These are phyloP conservation scores for Ptychobarbus kaznakovi DNA, from an alignment of 2,797 vertebrate species.

Conservation along the genomic window DNA sequence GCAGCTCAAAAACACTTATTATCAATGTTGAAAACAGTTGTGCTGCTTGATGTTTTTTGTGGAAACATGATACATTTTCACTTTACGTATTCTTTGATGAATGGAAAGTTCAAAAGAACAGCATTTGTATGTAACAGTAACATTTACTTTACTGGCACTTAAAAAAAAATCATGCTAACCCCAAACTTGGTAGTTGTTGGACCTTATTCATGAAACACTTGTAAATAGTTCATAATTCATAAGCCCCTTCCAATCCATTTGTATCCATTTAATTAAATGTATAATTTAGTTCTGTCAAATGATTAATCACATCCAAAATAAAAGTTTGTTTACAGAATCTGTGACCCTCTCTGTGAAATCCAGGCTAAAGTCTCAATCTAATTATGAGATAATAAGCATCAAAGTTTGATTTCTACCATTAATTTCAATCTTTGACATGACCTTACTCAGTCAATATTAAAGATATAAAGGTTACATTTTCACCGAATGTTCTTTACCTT, in stretches of 20 bases:
- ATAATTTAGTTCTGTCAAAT: too few relatives aligned
- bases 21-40: neutral
- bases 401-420: too few relatives aligned
- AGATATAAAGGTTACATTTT: too few relatives aligned
- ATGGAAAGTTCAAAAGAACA: neutral
- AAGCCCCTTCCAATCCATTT: neutral
- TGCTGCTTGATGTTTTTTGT: neutral
- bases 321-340: too few relatives aligned
- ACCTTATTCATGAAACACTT: neutral
- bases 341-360: too few relatives aligned
- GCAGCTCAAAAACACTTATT: neutral
- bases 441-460: too few relatives aligned
- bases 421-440: too few relatives aligned
- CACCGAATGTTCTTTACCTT: too few relatives aligned
- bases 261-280: neutral
- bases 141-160: neutral
- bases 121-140: neutral
- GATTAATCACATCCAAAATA: too few relatives aligned
- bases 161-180: neutral
- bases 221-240: neutral
- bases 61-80: neutral
- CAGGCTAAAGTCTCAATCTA: too few relatives aligned
- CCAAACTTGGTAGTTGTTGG: neutral
- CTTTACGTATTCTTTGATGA: neutral
- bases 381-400: too few relatives aligned